Percentiles rank a stretch among this genome's conserved stretches.
These are phyloP conservation scores for Drosophila kokeensis DNA, from an alignment of 2,888 invertebrate species.

Conservation along the genomic window DNA sequence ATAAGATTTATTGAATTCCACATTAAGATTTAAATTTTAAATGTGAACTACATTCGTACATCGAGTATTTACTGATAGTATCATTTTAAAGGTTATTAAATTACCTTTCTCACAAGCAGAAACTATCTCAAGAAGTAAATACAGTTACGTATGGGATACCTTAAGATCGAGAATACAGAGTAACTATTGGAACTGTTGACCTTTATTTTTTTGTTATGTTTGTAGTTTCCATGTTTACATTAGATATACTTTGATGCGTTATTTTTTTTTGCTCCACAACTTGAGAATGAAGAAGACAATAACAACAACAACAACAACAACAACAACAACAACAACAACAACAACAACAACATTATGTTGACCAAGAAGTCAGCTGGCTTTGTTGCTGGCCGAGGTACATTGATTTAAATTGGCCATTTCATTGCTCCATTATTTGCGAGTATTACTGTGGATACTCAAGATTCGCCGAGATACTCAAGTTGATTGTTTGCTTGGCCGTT, in stretches of 20 bases:
- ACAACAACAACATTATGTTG: not conserved
- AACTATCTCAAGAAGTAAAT: not conserved
- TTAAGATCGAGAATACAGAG: not conserved
- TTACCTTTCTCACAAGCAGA: not conserved
- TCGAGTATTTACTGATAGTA: not conserved
- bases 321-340: not conserved
- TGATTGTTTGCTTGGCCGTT: slow-evolving; percentile 56
- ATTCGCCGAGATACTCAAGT: slow-evolving; percentile 48
- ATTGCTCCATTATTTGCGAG: slow-evolving; percentile 65
- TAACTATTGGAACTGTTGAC: not conserved
- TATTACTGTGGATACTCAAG: slow-evolving; percentile 11
- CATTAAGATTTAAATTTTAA: too few species aligned
- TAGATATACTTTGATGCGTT: not conserved
- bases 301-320: not conserved
- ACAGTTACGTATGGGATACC: not conserved
- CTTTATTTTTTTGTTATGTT: not conserved
- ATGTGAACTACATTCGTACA: not conserved
- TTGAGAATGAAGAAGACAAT: not conserved
- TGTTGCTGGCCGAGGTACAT: slow-evolving; percentile 43
- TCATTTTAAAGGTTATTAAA: not conserved
- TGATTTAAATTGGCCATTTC: slow-evolving; percentile 72
- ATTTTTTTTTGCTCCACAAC: not conserved
- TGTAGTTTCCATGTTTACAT: not conserved
- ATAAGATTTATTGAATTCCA: not conserved
- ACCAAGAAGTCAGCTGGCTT: slow-evolving; percentile 37